Conservation (phyloP, 2,113 vertebrate genomes). For the Saguinus midas region DNA sequence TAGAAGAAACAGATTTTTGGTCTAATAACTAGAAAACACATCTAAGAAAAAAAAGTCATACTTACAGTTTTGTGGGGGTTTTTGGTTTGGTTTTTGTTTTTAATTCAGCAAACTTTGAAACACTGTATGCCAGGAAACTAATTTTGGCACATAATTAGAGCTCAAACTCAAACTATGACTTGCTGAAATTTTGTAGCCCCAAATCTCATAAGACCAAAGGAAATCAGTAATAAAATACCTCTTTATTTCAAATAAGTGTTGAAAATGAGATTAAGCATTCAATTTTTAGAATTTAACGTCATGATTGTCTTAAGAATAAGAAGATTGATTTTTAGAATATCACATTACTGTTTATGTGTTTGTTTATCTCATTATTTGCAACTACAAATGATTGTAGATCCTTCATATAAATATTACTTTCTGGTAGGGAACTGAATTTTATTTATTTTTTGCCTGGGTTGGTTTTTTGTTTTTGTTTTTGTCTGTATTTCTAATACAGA, state of each 20-base stretch:
- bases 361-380: conserved; percentile 43
- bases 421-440: not conserved
- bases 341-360: conserved; percentile 9
- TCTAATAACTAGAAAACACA: conserved; percentile 32
- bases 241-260: conserved; percentile 60
- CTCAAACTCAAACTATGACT: conserved; percentile 32
- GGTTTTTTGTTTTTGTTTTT: not conserved
- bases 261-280: conserved; percentile 56
- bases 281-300: conserved; percentile 57
- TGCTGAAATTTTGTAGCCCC: conserved; percentile 48
- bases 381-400: conserved; percentile 27
- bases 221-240: conserved; percentile 60
- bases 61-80: not conserved
- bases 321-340: conserved; percentile 5
- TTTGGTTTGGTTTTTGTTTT: not conserved
- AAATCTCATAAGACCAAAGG: conserved; percentile 57
- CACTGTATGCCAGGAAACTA: conserved; percentile 17
- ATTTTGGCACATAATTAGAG: conserved; percentile 60
- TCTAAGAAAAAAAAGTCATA: not conserved
- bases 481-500: not conserved
- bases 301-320: conserved; percentile 31
- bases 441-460: not conserved
- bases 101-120: conserved; percentile 43
- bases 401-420: conserved; percentile 37
- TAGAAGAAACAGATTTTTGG: conserved; percentile 44